Conservation (phyloP, 2,888 invertebrate genomes). For the Leptinotarsa peninsularis region DNA sequence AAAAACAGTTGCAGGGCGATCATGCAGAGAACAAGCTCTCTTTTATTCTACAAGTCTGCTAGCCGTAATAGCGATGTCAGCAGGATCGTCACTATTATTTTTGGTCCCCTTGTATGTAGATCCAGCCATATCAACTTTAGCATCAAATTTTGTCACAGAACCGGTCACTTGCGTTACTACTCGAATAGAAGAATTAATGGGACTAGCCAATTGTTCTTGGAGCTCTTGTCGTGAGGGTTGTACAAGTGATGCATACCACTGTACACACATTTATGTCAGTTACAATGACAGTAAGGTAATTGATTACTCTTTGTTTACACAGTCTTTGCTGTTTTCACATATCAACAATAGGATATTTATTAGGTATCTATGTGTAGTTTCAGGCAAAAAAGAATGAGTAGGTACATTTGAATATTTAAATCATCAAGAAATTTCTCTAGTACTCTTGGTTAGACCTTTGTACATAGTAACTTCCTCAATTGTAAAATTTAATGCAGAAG, state of each 20-base stretch:
- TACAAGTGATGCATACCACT: conserved; percentile 80
- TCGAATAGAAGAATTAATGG: conserved; percentile 77
- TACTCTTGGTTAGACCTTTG: no score
- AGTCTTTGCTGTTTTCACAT: not conserved
- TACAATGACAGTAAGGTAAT: conserved; percentile 62
- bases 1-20: conserved; percentile 67
- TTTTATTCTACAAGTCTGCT: conserved; percentile 79
- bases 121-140: conserved; percentile 75
- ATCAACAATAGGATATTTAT: not conserved
- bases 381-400: not conserved
- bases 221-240: conserved; percentile 85
- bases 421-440: no score
- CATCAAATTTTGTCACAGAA: conserved; percentile 80
- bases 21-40: conserved; percentile 76
- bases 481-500: no score
- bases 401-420: no score
- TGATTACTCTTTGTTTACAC: not conserved
- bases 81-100: conserved; percentile 79
- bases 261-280: conserved; percentile 75
- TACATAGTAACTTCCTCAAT: no score
- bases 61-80: conserved; percentile 78
- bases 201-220: conserved; percentile 84
- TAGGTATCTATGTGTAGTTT: not conserved
- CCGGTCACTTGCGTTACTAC: conserved; percentile 81
- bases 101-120: conserved; percentile 80